Conservation (phyloP, 2,888 invertebrate species). For the Drosophila percnosoma region DNA sequence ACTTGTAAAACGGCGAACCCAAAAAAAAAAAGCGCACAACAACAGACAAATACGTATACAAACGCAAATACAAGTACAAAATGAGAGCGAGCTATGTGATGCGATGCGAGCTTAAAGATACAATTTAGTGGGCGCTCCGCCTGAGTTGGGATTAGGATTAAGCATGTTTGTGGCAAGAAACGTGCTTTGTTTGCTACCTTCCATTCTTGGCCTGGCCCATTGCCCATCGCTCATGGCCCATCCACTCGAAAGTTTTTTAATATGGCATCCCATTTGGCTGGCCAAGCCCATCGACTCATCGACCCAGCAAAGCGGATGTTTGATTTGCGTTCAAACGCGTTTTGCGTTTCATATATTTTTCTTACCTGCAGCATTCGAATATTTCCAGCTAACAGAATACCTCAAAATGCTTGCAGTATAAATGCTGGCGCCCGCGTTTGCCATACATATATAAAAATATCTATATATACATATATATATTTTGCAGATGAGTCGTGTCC, state of each 20-base stretch:
- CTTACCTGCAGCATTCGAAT: conserved; percentile 12
- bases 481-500: conserved; percentile 32
- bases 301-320: conserved; percentile 34
- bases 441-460: background rate
- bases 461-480: background rate
- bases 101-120: conserved; percentile 42
- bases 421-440: conserved; percentile 57
- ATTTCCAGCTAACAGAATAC: conserved; percentile 2
- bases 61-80: background rate
- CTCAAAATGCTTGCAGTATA: conserved; percentile 39
- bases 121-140: conserved; percentile 43
- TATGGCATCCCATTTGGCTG: background rate
- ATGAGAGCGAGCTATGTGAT: background rate
- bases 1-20: conserved; percentile 64
- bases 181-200: conserved; percentile 21
- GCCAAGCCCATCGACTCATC: conserved; percentile 2
- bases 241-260: conserved; percentile 1
- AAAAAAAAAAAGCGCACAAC: conserved; percentile 17
- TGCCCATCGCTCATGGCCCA: background rate
- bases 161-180: conserved; percentile 32
- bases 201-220: conserved; percentile 1
- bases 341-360: conserved; percentile 42
- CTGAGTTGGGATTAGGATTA: conserved; percentile 46
- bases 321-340: conserved; percentile 49
- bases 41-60: conserved; percentile 12